A percentile compares a stretch with the other conserved stretches of the same genome.
Conservation (phyloP, 2,797 vertebrate species). For the Pantherophis alleghaniensis region DNA sequence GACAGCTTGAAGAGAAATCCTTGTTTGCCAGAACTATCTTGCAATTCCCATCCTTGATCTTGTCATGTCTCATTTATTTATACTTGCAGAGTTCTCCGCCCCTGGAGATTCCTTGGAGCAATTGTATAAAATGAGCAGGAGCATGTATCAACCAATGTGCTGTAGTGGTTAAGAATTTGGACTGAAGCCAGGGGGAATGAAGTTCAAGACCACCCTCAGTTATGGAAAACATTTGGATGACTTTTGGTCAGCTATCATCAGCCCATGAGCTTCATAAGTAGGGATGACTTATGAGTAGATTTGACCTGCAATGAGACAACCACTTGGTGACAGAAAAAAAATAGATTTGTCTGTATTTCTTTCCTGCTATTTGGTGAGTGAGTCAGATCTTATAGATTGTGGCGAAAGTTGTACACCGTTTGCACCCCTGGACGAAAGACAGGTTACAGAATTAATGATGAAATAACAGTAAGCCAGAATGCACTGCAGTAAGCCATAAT, state of each 20-base stretch:
- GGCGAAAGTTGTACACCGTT: neutral
- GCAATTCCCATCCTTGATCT: neutral
- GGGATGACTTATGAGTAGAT: neutral
- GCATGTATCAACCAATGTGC: neutral
- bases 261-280: neutral
- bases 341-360: neutral
- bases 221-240: neutral
- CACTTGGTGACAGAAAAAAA: neutral
- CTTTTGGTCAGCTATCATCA: neutral
- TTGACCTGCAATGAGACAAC: neutral
- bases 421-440: neutral
- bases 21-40: neutral
- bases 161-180: neutral
- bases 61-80: neutral
- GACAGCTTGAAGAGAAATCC: neutral
- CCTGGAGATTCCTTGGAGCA: neutral
- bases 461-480: neutral
- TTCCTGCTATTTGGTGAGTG: neutral
- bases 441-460: neutral
- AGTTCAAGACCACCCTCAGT: neutral
- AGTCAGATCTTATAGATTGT: neutral
- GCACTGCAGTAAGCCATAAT: neutral
- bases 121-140: neutral
- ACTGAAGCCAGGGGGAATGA: neutral
- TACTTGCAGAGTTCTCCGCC: neutral